A percentile compares a stretch with the other conserved stretches of the same genome.
These are phyloP conservation scores for Nephrotoma flavescens DNA, from an alignment of 2,888 invertebrate species.

Conservation along the genomic window DNA sequence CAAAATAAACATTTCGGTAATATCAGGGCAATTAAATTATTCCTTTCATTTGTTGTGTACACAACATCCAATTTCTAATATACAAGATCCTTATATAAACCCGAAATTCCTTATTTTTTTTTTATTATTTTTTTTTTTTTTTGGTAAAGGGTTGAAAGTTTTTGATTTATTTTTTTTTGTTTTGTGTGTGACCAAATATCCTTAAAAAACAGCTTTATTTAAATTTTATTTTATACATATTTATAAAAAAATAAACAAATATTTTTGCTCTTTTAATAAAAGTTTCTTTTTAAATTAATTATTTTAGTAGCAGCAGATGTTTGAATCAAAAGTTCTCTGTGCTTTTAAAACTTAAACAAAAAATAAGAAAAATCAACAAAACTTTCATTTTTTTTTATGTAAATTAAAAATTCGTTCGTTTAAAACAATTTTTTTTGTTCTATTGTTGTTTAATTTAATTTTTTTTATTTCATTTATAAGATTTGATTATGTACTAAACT, in stretches of 20 bases:
- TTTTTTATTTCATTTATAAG: background rate
- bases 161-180: background rate
- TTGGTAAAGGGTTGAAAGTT: background rate
- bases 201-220: background rate
- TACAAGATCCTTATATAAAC: background rate
- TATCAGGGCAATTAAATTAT: background rate
- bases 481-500: background rate
- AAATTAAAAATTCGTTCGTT: background rate
- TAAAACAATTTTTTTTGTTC: background rate
- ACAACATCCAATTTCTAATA: background rate
- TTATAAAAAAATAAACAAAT: background rate
- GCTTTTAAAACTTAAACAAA: background rate
- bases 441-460: background rate
- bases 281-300: background rate
- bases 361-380: background rate
- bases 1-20: background rate
- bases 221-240: background rate
- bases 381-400: background rate
- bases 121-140: background rate
- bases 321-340: background rate
- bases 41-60: background rate
- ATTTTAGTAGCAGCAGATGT: background rate
- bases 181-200: background rate
- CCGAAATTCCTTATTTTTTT: background rate
- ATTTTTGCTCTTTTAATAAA: background rate